phyloP scores from a whole-genome alignment of 2,113 vertebrate species.

The Alectura lathami region DNA sequence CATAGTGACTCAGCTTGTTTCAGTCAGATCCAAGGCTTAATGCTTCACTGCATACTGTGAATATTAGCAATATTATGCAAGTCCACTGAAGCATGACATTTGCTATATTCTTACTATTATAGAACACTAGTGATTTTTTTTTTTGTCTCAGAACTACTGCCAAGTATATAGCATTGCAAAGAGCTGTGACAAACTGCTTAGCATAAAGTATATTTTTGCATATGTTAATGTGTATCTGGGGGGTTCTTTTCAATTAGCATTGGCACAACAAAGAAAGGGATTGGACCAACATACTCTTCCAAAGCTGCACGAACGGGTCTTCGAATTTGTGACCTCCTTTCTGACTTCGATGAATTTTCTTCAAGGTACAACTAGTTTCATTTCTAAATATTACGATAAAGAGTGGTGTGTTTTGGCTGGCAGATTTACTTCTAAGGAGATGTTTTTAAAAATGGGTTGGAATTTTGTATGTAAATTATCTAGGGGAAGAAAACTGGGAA shows the following conservation, averaged over 20 bases:
- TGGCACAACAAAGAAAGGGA: conserved; percentile 97
- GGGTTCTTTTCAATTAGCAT: conserved; percentile 78
- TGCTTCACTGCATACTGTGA: background rate
- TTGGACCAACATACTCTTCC: conserved; percentile 95
- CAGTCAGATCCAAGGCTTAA: background rate
- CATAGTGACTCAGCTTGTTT: background rate
- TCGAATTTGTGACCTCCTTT: conserved; percentile 93
- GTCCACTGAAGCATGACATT: background rate
- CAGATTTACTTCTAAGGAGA: background rate
- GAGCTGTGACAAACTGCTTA: background rate
- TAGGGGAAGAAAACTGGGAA: background rate
- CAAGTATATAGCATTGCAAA: background rate
- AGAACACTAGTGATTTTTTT: background rate
- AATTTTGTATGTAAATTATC: background rate
- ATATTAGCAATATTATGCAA: background rate
- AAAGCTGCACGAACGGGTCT: conserved; percentile 95
- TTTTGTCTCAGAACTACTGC: background rate
- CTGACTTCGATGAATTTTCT: conserved; percentile 94
- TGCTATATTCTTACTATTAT: background rate
- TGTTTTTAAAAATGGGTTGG: background rate
- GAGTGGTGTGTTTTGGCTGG: background rate
- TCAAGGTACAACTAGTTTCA: conserved; percentile 75
- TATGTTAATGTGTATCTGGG: background rate
- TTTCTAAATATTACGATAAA: background rate
- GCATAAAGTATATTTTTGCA: background rate